These are phyloP conservation scores for Trichomycterus rosablanca DNA, from an alignment of 2,113 vertebrate species.

Conservation along the genomic window DNA sequence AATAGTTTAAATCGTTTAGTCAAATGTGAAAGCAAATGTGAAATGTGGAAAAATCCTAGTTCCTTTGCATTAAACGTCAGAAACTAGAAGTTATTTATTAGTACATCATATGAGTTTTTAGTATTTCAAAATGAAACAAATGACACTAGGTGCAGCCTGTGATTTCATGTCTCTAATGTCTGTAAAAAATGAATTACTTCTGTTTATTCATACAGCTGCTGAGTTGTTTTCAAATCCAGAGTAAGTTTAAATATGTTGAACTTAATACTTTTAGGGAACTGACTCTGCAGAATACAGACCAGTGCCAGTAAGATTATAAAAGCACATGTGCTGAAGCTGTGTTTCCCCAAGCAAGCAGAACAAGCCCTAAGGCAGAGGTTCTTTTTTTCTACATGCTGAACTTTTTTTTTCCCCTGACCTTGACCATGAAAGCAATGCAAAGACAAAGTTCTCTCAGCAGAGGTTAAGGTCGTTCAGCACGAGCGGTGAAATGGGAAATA, in stretches of 20 bases:
- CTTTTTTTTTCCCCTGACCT: conserved; percentile 16
- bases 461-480: conserved; percentile 4
- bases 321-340: conserved; percentile 24
- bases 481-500: conserved; percentile 9
- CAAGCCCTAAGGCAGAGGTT: neutral
- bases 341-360: conserved; percentile 4
- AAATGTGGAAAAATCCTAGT: too few species aligned
- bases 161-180: neutral
- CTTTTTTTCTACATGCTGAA: conserved; percentile 12
- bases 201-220: neutral
- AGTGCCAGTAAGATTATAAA: conserved; percentile 12
- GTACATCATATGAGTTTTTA: too few species aligned
- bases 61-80: too few species aligned
- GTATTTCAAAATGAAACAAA: conserved; percentile 2
- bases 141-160: neutral
- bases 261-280: conserved; percentile 47
- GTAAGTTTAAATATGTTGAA: neutral
- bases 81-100: too few species aligned
- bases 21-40: too few species aligned
- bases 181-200: conserved; percentile 1
- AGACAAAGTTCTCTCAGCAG: neutral
- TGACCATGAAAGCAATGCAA: neutral
- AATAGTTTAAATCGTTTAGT: too few species aligned
- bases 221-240: neutral
- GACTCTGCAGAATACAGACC: conserved; percentile 54